Base-by-base conservation (phyloP, 2,797 vertebrate genomes). In the Oceanodroma leucorhoa region DNA sequence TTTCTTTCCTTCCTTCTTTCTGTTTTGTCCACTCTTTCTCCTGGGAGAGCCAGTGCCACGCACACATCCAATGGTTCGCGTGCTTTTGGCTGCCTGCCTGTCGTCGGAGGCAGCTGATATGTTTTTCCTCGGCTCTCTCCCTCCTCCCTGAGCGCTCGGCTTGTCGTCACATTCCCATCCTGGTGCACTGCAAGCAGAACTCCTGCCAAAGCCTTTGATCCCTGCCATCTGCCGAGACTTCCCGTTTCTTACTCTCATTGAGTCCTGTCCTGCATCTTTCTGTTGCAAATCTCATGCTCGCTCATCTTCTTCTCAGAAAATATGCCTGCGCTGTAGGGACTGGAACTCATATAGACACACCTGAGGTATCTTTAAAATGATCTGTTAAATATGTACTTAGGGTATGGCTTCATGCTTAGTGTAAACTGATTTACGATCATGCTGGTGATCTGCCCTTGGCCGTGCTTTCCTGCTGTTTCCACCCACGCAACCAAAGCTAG, bases 101-200 rank as follows among this genome's bases (percentile, higher is more conserved):
- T 11, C 2, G 0, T 5, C 0, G 1, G 18, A 3, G 1, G 67
- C 40, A 61, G 82, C 21, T 77, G 69, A 38, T 54, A 50, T 46
- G 12, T 16, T 76, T 84, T 66, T 2, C 30, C 40, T 27, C 1
- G 1, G 4, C 32, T 23, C 11, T 41, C 34, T 60, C 43, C 66
- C 46, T 75, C 65, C 53, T 90, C n/a, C 80, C 43, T 1, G 0
- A 55, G 34, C 10, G 2, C 38, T 60, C 4, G 0, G 9, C 58
- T 70, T 16, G 5, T 27, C 8, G 1, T 55, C 58, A 21, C 45
- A 3, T 77, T 82, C 71, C 45, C 10, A 0, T 41, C 65, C 10
- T 0, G 0, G 29, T 21, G 51, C 41, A 9, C 0, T 0, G 75
- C 48, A 54, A 10, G 9, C 20, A 10, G 43, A 83, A 29, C 26